Evolutionary conservation across 2,113 vertebrate genomes (phyloP).

Genomic region (Stictonetta naevosa): DNA sequence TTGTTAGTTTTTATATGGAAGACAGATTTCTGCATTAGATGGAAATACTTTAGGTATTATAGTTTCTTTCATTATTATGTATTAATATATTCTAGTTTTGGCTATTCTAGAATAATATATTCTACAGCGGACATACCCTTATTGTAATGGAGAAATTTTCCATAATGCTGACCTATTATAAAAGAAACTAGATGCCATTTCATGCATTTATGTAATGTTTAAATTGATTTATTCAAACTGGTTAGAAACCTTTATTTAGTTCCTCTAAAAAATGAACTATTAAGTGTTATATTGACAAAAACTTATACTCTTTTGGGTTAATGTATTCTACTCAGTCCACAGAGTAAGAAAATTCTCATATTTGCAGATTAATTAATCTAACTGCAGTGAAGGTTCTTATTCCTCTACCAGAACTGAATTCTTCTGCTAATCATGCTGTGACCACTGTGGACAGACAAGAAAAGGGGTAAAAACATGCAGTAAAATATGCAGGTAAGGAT

Average conservation of each 20-base stretch:
- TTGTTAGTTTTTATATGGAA: neutral
- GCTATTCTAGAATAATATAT: constrained; percentile 35
- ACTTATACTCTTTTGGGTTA: constrained; percentile 1
- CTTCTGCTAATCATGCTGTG: neutral
- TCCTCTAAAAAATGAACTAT: constrained; percentile 6
- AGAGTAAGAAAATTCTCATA: constrained; percentile 21
- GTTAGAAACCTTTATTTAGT: constrained; percentile 7
- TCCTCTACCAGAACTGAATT: constrained; percentile 29
- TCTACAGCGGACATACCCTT: neutral
- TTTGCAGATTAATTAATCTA: constrained; percentile 54
- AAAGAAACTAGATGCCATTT: neutral
- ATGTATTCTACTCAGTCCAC: neutral
- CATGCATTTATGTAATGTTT: constrained; percentile 28
- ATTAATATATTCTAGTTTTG: neutral
- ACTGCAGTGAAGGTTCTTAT: neutral
- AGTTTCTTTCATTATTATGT: constrained; percentile 24
- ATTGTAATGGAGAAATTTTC: constrained; percentile 5
- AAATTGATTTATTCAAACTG: constrained; percentile 44
- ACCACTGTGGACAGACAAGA: neutral
- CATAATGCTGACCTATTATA: constrained; percentile 17
- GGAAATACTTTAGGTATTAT: neutral
- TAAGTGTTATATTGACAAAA: constrained; percentile 44
- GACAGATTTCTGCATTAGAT: neutral
- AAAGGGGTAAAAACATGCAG: neutral
- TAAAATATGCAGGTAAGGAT: neutral